Evolutionary conservation across 1,140 invertebrate genomes (phyloP).

Genomic region (Ctenoplectra terminalis): DNA sequence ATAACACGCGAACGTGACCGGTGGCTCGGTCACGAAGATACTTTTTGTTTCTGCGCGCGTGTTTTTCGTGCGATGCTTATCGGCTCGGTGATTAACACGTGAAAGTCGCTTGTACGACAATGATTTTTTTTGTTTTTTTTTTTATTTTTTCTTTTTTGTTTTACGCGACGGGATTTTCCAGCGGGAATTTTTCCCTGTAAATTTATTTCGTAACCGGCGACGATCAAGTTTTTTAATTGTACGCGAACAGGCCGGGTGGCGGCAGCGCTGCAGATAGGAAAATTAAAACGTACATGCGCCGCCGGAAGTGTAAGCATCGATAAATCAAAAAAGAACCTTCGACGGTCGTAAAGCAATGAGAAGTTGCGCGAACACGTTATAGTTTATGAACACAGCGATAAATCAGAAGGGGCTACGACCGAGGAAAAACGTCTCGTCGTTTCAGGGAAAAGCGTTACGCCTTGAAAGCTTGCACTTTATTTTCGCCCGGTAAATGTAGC

Average conservation of each 20-base stretch:
- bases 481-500: slow-evolving; percentile 16
- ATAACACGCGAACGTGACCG: slow-evolving; percentile 38
- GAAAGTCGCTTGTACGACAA: slow-evolving; percentile 26
- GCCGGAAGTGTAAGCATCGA: slow-evolving; percentile 13
- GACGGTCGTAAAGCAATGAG: slow-evolving; percentile 50
- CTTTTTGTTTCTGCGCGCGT: slow-evolving; percentile 28
- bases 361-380: slow-evolving; percentile 44
- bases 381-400: slow-evolving; percentile 47
- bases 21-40: slow-evolving; percentile 24
- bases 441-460: slow-evolving; percentile 18
- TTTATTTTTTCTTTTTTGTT: too few species aligned
- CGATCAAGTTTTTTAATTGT: slow-evolving; percentile 13
- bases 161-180: too few species aligned
- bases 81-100: slow-evolving; percentile 39
- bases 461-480: slow-evolving; percentile 38
- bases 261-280: not conserved
- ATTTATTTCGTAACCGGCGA: not conserved
- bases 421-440: slow-evolving; percentile 44
- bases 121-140: slow-evolving; percentile 13
- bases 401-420: slow-evolving; percentile 42
- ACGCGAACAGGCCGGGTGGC: not conserved
- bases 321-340: slow-evolving; percentile 40
- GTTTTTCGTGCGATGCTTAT: slow-evolving; percentile 39
- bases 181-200: not conserved
- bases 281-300: slow-evolving; percentile 31